Percentiles rank a stretch among this genome's conserved stretches.
These are phyloP conservation scores for Drosophila kikkawai DNA, from an alignment of 1,140 invertebrate genomes.

Conservation along the genomic window DNA sequence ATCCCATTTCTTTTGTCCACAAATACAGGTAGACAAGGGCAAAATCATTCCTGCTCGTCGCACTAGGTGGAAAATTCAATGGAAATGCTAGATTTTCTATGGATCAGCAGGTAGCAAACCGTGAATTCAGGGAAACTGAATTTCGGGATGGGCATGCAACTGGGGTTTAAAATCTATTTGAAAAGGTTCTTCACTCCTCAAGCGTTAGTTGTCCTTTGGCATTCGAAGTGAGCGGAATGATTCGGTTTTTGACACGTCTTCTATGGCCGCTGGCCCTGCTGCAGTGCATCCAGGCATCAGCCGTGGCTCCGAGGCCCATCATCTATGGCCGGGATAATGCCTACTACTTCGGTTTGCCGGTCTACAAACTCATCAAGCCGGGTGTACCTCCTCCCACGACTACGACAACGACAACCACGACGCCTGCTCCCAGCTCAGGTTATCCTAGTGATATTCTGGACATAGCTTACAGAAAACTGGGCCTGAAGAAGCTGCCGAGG, in stretches of 20 bases:
- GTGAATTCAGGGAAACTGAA: slow-evolving; percentile 48
- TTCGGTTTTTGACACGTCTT: slow-evolving; percentile 26
- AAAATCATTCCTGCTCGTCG: slow-evolving; percentile 24
- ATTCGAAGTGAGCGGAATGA: slow-evolving; percentile 51
- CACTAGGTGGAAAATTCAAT: slow-evolving; percentile 56
- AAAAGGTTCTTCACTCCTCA: neutral
- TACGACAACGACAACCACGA: slow-evolving; percentile 32
- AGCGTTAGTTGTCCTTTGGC: slow-evolving; percentile 62
- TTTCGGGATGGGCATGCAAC: slow-evolving; percentile 25
- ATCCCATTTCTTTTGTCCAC: slow-evolving; percentile 39
- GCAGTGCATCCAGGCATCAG: slow-evolving; percentile 41
- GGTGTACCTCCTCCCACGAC: neutral
- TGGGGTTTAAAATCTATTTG: slow-evolving; percentile 18
- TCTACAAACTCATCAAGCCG: slow-evolving; percentile 62
- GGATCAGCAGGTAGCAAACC: slow-evolving; percentile 60
- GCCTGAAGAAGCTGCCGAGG: slow-evolving; percentile 67
- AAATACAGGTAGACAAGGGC: slow-evolving; percentile 46
- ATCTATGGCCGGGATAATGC: slow-evolving; percentile 73
- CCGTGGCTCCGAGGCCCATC: slow-evolving; percentile 37
- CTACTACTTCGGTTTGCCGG: slow-evolving; percentile 66
- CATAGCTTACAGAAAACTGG: slow-evolving; percentile 67
- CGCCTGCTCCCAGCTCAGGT: slow-evolving; percentile 35
- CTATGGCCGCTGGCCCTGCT: slow-evolving; percentile 45
- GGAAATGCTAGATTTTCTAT: slow-evolving; percentile 65
- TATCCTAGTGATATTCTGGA: slow-evolving; percentile 74